Evolutionary conservation across 2,888 invertebrate species (phyloP), one percentile per base, ranked within the genome.

Genomic region (Venustoraphidia nigricollis): DNA sequence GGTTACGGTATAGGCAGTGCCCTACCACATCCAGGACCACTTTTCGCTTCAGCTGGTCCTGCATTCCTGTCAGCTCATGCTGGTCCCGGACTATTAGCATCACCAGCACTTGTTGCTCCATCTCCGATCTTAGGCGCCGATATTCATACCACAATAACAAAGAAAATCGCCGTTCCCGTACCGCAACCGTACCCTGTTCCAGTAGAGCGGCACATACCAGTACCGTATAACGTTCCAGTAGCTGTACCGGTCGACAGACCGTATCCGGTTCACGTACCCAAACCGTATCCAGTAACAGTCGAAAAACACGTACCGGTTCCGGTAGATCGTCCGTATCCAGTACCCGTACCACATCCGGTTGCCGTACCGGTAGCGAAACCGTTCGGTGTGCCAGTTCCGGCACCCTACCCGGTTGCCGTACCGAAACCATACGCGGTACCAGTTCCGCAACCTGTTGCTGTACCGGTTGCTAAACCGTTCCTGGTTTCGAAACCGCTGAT

Each of bases 131-230:
- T 62, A 10, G 64, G 62, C 9, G 50, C 62, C 10, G 55, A 60
- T 8, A 54, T 64, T 4, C 58, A 62, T 6, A 58, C 69, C 27
- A 64, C 69, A 42, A 62, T 72, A 50, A 68, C 69, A 27, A 69
- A 69, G 48, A 67, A 69, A 50, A 62, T 71, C 41, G 63, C 69
- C 45, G 66, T 73, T 2, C 71, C 72, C 8, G 65, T 72, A n/a
- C 68, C 72, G 2, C 69, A 73, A 49, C 72, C 74, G 11, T 70
- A 71, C 41, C 68, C 73, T 13, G 69, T 72, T 9, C 60, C 66
- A 11, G 71, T 75, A 37, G 70, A 70, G 54, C 69, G 70, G 49
- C 67, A 69, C 48, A 62, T 71, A n/a, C 67, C 71, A 13, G 69
- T 70, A 9, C 67, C 71, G 2, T 62, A 65, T 10, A 64, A 63